Percentiles rank a stretch among this genome's conserved stretches.
Evolutionary conservation across 2,888 invertebrate species (phyloP).

Genomic region (Dolichomitus sp.): DNA sequence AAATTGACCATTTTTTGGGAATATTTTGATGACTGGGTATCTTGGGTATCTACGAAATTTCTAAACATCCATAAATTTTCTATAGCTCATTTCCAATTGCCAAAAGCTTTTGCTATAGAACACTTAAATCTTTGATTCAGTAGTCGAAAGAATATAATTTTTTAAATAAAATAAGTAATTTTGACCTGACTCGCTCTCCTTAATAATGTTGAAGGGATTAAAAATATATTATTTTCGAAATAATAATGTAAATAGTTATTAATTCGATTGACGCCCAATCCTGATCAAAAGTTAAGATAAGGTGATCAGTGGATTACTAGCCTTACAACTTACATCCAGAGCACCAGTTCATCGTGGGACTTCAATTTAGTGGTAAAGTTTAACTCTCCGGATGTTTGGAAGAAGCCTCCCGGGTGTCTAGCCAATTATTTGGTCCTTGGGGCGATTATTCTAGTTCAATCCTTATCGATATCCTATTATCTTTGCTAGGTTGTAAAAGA

Average conservation of each 20-base stretch:
- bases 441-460: conserved; percentile 7
- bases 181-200: too few species aligned
- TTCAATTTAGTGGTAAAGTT: not conserved
- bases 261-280: not conserved
- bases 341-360: not conserved
- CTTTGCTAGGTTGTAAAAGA: conserved; percentile 32
- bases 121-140: too few species aligned
- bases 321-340: not conserved
- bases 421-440: conserved; percentile 5
- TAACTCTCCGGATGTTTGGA: not conserved
- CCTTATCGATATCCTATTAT: conserved; percentile 32
- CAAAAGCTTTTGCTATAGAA: too few species aligned
- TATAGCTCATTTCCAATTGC: too few species aligned
- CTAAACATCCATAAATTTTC: too few species aligned
- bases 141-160: too few species aligned
- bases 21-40: too few species aligned
- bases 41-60: too few species aligned
- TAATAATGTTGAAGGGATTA: not conserved
- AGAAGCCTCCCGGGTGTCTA: not conserved
- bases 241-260: not conserved
- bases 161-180: too few species aligned
- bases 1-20: too few species aligned
- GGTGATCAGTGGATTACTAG: not conserved
- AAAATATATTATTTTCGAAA: not conserved
- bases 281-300: too few species aligned